These are phyloP conservation scores for Oligia strigilis DNA, from an alignment of 2,888 invertebrate genomes.

Conservation along the genomic window DNA sequence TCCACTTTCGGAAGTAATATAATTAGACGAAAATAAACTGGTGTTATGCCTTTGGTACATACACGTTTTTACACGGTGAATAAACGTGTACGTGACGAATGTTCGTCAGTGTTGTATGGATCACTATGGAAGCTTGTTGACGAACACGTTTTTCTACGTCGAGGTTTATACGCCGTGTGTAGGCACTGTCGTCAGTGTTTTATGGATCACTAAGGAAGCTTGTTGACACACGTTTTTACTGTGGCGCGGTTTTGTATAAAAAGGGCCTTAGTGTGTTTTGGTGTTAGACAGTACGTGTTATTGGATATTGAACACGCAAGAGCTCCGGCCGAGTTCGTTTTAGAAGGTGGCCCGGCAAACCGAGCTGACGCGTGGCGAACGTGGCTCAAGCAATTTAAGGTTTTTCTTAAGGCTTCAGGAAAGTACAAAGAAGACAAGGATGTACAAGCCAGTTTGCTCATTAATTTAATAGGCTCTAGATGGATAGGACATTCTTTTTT, in stretches of 20 bases:
- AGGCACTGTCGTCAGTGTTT: neutral
- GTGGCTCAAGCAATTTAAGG: neutral
- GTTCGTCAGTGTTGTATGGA: neutral
- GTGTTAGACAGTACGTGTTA: neutral
- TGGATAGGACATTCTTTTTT: no score
- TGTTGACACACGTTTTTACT: neutral
- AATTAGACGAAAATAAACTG: neutral
- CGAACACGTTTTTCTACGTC: neutral
- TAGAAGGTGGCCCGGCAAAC: constrained; percentile 1
- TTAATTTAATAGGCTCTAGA: neutral
- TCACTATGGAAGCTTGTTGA: neutral
- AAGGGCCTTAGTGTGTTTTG: neutral
- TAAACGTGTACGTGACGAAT: neutral
- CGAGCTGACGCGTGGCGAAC: neutral
- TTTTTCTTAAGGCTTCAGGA: constrained; percentile 5
- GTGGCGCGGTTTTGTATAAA: neutral
- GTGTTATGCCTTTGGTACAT: neutral
- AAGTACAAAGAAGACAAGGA: neutral
- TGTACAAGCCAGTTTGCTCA: constrained; percentile 1
- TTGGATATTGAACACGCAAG: constrained; percentile 11
- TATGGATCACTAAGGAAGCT: neutral
- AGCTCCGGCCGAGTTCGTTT: constrained; percentile 2
- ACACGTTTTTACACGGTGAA: neutral
- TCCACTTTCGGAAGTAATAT: neutral
- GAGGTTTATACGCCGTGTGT: neutral